These are phyloP conservation scores for Epinephelus awoara DNA, from an alignment of 2,797 vertebrate species.

Conservation along the genomic window DNA sequence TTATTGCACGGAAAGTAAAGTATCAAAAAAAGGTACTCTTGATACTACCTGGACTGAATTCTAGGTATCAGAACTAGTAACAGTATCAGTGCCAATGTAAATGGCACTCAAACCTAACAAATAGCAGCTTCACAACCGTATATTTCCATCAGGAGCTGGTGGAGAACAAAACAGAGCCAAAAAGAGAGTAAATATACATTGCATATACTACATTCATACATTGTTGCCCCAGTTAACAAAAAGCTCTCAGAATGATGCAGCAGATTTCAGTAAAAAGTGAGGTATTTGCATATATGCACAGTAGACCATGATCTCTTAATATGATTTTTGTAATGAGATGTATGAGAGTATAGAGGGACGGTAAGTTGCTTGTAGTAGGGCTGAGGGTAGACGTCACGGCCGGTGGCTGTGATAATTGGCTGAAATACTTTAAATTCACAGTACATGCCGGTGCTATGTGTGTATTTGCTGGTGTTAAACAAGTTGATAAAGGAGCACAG, in stretches of 20 bases:
- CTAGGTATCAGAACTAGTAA: too few species aligned
- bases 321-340: background rate
- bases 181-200: background rate
- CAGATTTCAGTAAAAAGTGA: background rate
- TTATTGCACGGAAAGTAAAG: too few species aligned
- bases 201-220: too few species aligned
- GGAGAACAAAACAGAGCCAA: conserved; percentile 7
- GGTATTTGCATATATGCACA: background rate
- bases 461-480: background rate
- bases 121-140: background rate
- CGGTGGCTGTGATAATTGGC: background rate
- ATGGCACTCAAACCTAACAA: background rate
- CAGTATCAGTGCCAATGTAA: too few species aligned
- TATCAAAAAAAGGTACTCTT: too few species aligned
- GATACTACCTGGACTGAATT: too few species aligned
- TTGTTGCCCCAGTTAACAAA: background rate
- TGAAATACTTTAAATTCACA: background rate
- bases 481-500: conserved; percentile 7
- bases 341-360: background rate
- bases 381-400: background rate
- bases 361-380: background rate
- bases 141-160: background rate
- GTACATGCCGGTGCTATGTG: background rate
- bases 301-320: background rate
- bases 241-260: background rate